A percentile compares a stretch with the other conserved stretches of the same genome.
Evolutionary conservation across 1,140 invertebrate species (phyloP).

Genomic region (Pseudomyrmex sp.): DNA sequence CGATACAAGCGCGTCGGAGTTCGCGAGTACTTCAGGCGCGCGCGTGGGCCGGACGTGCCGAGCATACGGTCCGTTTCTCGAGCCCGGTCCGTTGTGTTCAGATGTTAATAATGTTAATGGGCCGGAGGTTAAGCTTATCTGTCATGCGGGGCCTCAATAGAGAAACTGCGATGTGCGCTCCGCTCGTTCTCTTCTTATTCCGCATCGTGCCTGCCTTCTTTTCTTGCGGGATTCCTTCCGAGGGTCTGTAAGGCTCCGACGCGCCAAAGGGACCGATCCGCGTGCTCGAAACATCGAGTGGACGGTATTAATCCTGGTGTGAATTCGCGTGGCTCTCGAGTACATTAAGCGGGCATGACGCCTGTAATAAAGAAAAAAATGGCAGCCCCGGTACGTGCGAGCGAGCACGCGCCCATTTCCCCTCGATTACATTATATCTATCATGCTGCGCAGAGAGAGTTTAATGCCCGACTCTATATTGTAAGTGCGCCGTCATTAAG

Average conservation of each 20-base stretch:
- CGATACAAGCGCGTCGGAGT: slow-evolving; percentile 61
- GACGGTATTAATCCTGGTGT: slow-evolving; percentile 68
- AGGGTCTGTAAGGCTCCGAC: slow-evolving; percentile 24
- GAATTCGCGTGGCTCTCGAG: slow-evolving; percentile 58
- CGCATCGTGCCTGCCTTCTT: slow-evolving; percentile 64
- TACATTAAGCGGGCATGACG: slow-evolving; percentile 67
- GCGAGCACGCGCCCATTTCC: slow-evolving; percentile 18
- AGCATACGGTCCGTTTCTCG: slow-evolving; percentile 50
- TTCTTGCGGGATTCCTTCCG: slow-evolving; percentile 56
- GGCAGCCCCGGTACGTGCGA: not conserved
- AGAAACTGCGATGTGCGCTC: slow-evolving; percentile 70
- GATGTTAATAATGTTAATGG: slow-evolving; percentile 81
- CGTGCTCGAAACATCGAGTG: slow-evolving; percentile 62
- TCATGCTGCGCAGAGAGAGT: slow-evolving; percentile 36
- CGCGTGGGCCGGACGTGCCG: slow-evolving; percentile 68
- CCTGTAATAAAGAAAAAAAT: slow-evolving; percentile 56
- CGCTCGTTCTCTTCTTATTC: slow-evolving; percentile 66
- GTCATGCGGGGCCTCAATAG: slow-evolving; percentile 79
- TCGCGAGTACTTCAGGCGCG: slow-evolving; percentile 62
- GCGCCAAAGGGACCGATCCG: slow-evolving; percentile 56
- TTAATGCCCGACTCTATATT: slow-evolving; percentile 46
- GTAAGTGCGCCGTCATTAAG: slow-evolving; percentile 20
- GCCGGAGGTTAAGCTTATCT: slow-evolving; percentile 82
- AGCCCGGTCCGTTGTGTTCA: slow-evolving; percentile 69
- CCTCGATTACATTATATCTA: slow-evolving; percentile 61